Percentiles rank a stretch among this genome's conserved stretches.
Conservation (phyloP, 2,888 invertebrate genomes). For the Anoplius nigerrimus region DNA sequence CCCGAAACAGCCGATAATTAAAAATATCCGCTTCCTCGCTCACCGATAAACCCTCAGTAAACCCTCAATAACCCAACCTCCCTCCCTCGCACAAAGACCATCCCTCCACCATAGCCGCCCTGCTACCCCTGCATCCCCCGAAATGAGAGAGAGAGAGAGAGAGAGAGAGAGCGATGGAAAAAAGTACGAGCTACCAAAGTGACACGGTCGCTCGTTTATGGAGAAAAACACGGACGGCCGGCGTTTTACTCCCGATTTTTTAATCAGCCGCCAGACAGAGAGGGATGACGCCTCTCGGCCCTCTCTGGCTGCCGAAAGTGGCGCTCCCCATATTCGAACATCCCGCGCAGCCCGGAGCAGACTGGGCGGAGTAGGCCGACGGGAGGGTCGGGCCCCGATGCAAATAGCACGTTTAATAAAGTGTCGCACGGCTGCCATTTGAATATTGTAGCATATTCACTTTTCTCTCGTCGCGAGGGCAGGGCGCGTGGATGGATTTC, state of each 20-base stretch:
- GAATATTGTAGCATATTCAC: conserved; percentile 74
- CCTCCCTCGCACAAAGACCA: too few relatives aligned
- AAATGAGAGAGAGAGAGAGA: too few relatives aligned
- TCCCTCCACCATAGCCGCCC: too few relatives aligned
- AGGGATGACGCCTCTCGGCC: conserved; percentile 36
- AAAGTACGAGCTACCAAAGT: too few relatives aligned
- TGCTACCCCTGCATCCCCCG: too few relatives aligned
- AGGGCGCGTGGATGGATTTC: conserved; percentile 32
- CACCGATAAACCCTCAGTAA: too few relatives aligned
- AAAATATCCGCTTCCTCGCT: too few relatives aligned
- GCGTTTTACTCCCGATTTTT: conserved; percentile 42
- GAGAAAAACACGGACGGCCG: too few relatives aligned
- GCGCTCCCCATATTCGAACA: conserved; percentile 1
- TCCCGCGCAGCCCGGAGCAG: background rate
- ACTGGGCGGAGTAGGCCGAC: conserved; percentile 26
- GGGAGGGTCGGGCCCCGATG: conserved; percentile 54
- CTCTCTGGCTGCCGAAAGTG: conserved; percentile 15
- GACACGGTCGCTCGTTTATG: too few relatives aligned
- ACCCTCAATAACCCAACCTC: too few relatives aligned
- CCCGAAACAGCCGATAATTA: too few relatives aligned
- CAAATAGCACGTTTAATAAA: conserved; percentile 73
- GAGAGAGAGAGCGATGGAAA: too few relatives aligned
- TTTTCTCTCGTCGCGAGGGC: conserved; percentile 62
- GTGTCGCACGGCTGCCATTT: conserved; percentile 69
- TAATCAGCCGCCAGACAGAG: conserved; percentile 46